Evolutionary conservation across 1,140 invertebrate genomes (phyloP).

Genomic region (Bacillus rossius): DNA sequence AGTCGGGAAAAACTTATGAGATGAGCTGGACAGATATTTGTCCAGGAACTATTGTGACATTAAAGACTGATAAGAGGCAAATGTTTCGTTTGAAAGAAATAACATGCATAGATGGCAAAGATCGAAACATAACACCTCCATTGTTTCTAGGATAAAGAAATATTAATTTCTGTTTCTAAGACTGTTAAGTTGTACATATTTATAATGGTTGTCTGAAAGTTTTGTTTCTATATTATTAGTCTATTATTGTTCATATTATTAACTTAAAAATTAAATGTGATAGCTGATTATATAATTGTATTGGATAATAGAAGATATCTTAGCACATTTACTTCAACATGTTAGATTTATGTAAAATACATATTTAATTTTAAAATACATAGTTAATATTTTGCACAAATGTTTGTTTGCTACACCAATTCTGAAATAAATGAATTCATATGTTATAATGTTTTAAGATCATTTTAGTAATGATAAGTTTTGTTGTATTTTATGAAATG

Average conservation of each 20-base stretch:
- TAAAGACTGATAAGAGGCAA: slow-evolving; percentile 14
- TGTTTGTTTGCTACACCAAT: no score
- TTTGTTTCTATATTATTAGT: slow-evolving; percentile 3
- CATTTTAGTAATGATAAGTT: no score
- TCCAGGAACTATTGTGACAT: slow-evolving; percentile 5
- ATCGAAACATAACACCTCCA: slow-evolving; percentile 14
- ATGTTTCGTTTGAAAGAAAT: slow-evolving; percentile 4
- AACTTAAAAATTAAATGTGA: slow-evolving; percentile 5
- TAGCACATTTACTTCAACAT: no score
- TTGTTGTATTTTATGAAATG: no score
- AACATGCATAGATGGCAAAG: slow-evolving; percentile 6
- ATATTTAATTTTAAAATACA: no score
- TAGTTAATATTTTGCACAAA: no score
- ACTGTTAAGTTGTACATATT: slow-evolving; percentile 15
- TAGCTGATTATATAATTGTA: slow-evolving; percentile 2
- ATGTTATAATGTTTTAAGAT: no score
- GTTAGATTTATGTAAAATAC: no score
- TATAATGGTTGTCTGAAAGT: slow-evolving; percentile 7
- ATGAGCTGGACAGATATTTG: no score
- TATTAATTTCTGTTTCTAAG: slow-evolving; percentile 11
- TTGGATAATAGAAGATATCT: no score
- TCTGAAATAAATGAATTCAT: no score
- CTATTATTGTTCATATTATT: slow-evolving; percentile 8
- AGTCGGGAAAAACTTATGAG: no score
- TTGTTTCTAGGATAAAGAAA: slow-evolving; percentile 11